Conservation (phyloP, 2,888 invertebrate species). For the Parthenolecanium corni region DNA sequence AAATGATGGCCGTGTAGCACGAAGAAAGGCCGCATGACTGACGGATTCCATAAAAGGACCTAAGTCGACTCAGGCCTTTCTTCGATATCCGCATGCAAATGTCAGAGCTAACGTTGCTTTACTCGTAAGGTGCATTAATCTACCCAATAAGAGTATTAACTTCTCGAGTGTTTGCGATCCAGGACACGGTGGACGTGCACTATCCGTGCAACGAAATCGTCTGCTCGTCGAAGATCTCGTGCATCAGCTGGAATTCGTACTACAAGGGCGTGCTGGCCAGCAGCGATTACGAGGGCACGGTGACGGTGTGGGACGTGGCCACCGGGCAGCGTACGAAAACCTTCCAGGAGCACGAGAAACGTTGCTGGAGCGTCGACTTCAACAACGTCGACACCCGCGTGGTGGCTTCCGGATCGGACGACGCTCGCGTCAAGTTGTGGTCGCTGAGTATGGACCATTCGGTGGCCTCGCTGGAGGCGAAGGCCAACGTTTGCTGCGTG, state of each 20-base stretch:
- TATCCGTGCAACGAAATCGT: conserved; percentile 86
- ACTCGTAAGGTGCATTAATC: no score
- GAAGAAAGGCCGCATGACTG: no score
- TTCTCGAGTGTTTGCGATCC: no score
- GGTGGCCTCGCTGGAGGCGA: conserved; percentile 77
- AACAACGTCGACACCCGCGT: conserved; percentile 79
- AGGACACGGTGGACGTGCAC: conserved; percentile 79
- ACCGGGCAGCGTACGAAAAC: conserved; percentile 62
- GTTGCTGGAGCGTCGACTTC: conserved; percentile 94
- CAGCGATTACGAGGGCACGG: conserved; percentile 88
- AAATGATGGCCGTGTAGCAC: no score
- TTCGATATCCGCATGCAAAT: no score
- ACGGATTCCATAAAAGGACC: no score
- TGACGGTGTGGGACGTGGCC: conserved; percentile 82
- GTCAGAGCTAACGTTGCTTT: no score
- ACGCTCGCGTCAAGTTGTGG: conserved; percentile 86
- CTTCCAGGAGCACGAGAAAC: conserved; percentile 82
- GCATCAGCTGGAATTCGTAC: conserved; percentile 87
- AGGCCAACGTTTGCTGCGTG: conserved; percentile 92
- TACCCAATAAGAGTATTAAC: no score
- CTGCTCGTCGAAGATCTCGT: conserved; percentile 85
- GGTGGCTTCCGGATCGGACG: conserved; percentile 85
- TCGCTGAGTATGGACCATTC: conserved; percentile 76
- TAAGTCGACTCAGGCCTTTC: no score
- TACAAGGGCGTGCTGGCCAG: conserved; percentile 78